These are phyloP conservation scores for Lasioglossum pauxillum DNA, from an alignment of 2,888 invertebrate species.

Conservation along the genomic window DNA sequence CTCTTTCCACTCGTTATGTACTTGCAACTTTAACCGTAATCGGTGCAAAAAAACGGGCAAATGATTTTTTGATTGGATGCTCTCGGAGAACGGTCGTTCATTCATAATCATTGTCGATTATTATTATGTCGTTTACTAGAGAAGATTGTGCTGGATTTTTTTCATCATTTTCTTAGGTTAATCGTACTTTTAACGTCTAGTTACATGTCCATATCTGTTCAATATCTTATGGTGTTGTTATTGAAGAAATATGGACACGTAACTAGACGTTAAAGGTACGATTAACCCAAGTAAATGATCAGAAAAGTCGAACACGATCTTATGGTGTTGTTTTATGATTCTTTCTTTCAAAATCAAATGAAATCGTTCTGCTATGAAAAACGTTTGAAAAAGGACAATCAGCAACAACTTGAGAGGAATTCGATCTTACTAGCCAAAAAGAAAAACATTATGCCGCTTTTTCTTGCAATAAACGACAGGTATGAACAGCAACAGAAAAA, in stretches of 20 bases:
- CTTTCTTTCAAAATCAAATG: too few species aligned
- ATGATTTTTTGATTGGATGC: neutral
- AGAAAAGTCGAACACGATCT: too few species aligned
- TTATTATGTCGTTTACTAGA: neutral
- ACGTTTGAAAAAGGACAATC: neutral
- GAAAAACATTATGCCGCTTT: neutral
- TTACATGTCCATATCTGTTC: too few species aligned
- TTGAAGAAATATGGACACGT: too few species aligned
- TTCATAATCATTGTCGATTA: neutral
- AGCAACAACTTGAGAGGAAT: neutral
- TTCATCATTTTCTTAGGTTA: neutral
- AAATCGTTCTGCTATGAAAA: neutral
- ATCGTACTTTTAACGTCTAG: too few species aligned
- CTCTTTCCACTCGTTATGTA: neutral
- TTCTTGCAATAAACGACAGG: neutral
- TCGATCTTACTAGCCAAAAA: neutral
- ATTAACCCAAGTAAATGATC: too few species aligned
- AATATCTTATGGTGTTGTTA: too few species aligned
- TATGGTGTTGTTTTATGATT: too few species aligned
- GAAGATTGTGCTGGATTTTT: neutral
- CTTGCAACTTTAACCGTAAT: neutral
- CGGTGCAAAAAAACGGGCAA: neutral
- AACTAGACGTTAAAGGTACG: too few species aligned
- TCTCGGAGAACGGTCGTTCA: neutral
- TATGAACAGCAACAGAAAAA: neutral